phyloP scores from a whole-genome alignment of 2,113 vertebrate genomes.

The Oreotrochilus melanogaster region DNA sequence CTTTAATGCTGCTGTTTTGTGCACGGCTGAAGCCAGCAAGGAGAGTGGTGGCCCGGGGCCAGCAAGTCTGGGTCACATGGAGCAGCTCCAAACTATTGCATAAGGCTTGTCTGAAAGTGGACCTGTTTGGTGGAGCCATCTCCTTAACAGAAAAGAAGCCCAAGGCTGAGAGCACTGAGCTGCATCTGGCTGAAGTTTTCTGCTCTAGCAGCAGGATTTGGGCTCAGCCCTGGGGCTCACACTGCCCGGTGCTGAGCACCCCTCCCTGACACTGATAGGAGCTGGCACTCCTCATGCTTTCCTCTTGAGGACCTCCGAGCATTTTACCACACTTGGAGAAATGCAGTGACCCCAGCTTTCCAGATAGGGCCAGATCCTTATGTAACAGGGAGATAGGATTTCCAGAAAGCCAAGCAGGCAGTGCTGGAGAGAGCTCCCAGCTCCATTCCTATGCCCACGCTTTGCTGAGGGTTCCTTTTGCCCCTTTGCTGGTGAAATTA shows the following conservation, averaged over 20 bases:
- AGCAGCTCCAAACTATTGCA: conserved; percentile 66
- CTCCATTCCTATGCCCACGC: background rate
- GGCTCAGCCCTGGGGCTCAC: background rate
- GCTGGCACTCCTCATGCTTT: background rate
- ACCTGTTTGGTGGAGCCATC: conserved; percentile 43
- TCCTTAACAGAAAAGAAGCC: background rate
- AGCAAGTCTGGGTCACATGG: conserved; percentile 76
- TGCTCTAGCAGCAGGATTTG: background rate
- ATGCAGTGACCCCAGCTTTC: conserved; percentile 3
- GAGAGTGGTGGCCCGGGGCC: conserved; percentile 54
- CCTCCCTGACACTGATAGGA: background rate
- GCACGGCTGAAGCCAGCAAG: conserved; percentile 34
- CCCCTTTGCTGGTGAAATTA: background rate
- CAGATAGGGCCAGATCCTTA: conserved; percentile 63
- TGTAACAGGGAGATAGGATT: conserved; percentile 43
- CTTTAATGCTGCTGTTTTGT: conserved; percentile 7
- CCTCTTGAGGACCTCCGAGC: conserved; percentile 26
- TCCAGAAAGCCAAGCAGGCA: conserved; percentile 18
- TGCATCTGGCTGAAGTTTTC: background rate
- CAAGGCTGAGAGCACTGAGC: background rate
- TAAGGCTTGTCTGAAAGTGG: conserved; percentile 65
- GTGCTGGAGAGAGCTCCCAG: conserved; percentile 26
- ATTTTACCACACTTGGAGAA: conserved; percentile 40
- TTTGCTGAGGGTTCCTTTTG: background rate
- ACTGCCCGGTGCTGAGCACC: accelerated